Percentiles rank a stretch among this genome's conserved stretches.
phyloP scores from a whole-genome alignment of 2,797 vertebrate species.

The Morelia viridis region DNA sequence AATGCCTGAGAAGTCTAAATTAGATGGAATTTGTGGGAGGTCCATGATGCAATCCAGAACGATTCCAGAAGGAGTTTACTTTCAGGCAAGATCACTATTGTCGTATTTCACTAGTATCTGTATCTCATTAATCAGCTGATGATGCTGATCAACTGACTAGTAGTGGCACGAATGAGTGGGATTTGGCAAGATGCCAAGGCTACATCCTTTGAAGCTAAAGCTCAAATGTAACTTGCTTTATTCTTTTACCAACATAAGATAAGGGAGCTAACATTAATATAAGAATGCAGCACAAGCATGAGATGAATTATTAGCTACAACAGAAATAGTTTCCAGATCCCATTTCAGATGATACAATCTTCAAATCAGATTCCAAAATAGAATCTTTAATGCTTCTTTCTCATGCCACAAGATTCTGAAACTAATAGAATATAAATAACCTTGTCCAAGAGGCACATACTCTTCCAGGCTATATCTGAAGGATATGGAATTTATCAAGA shows the following conservation, averaged over 20 bases:
- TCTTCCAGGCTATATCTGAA: not conserved
- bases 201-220: not conserved
- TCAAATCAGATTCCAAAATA: not conserved
- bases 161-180: not conserved
- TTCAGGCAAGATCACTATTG: not conserved
- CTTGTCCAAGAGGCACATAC: not conserved
- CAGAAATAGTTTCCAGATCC: not conserved
- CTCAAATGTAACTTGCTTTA: not conserved
- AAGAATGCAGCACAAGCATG: not conserved
- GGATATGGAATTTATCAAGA: not conserved
- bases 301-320: not conserved
- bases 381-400: not conserved
- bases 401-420: not conserved
- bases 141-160: not conserved
- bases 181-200: not conserved
- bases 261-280: not conserved
- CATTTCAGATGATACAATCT: not conserved
- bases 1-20: not conserved
- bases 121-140: not conserved
- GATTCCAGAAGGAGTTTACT: not conserved
- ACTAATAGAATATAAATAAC: not conserved
- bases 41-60: not conserved
- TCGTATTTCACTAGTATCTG: not conserved
- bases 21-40: not conserved
- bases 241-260: not conserved